Percentiles rank a stretch among this genome's conserved stretches.
These are phyloP conservation scores for Nephrotoma appendiculata DNA, from an alignment of 2,888 invertebrate genomes.

Conservation along the genomic window DNA sequence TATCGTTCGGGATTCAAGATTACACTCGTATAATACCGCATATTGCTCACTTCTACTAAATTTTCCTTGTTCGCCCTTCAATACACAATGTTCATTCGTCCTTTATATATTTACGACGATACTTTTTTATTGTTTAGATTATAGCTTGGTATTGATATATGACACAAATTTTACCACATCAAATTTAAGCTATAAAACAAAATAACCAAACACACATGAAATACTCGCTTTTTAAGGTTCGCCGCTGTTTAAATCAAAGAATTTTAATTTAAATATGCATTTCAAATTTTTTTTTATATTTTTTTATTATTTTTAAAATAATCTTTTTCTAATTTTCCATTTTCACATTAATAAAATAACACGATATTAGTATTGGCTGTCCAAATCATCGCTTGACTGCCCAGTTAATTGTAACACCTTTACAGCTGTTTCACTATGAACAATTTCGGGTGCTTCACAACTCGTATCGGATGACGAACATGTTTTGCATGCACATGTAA, in stretches of 20 bases:
- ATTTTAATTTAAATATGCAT: background rate
- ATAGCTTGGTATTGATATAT: too few species aligned
- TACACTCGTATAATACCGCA: too few species aligned
- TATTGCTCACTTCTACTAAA: too few species aligned
- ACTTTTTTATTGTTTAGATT: too few species aligned
- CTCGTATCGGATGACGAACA: slow-evolving; percentile 55
- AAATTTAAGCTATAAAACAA: too few species aligned
- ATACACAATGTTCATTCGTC: too few species aligned
- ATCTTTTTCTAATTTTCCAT: background rate
- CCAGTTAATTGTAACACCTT: slow-evolving; percentile 26
- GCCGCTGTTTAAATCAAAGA: background rate
- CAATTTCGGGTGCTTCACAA: slow-evolving; percentile 44
- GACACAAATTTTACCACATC: too few species aligned
- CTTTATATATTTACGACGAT: too few species aligned
- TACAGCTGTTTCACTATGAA: slow-evolving; percentile 23
- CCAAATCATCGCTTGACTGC: slow-evolving; percentile 24
- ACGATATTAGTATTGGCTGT: slow-evolving; percentile 11
- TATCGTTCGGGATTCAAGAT: too few species aligned
- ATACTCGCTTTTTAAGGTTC: background rate
- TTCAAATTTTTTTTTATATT: background rate
- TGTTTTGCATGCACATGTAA: slow-evolving; percentile 56
- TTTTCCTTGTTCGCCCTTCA: too few species aligned
- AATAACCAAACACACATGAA: too few species aligned
- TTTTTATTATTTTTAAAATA: background rate
- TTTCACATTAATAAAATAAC: background rate